phyloP scores from a whole-genome alignment of 2,888 invertebrate genomes.

The Hypsopygia costalis region DNA sequence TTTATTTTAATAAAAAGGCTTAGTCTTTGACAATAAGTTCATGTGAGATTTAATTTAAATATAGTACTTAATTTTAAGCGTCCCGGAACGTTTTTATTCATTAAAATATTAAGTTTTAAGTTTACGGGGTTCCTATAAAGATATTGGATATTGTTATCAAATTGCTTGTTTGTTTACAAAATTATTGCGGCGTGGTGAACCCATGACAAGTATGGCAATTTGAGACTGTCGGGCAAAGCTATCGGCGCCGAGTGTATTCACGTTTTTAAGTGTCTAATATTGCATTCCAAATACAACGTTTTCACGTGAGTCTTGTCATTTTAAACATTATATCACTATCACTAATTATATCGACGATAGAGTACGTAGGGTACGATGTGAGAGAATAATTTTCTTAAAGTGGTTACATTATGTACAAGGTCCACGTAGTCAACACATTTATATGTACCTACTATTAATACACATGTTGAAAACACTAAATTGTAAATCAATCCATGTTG shows the following conservation, averaged over 20 bases:
- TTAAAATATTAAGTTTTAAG: background rate
- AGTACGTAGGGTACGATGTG: background rate
- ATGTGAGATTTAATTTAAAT: background rate
- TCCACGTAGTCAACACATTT: constrained; percentile 27
- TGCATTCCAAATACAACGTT: constrained; percentile 43
- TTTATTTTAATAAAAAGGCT: too few species aligned
- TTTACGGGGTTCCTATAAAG: background rate
- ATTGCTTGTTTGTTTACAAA: background rate
- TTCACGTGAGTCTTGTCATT: constrained; percentile 15
- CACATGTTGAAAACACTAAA: constrained; percentile 27
- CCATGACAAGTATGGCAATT: background rate
- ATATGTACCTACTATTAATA: constrained; percentile 25
- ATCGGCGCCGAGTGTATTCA: constrained; percentile 26
- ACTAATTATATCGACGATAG: constrained; percentile 11
- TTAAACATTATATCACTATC: constrained; percentile 15
- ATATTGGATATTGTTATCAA: background rate
- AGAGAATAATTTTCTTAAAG: constrained; percentile 9
- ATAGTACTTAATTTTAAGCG: background rate
- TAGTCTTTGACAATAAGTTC: background rate
- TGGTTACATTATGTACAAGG: constrained; percentile 13
- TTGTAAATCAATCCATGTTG: constrained; percentile 9
- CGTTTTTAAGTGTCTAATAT: constrained; percentile 29
- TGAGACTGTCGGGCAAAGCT: constrained; percentile 27
- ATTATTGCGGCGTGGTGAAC: constrained; percentile 14
- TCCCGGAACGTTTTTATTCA: background rate